Percentiles rank a stretch among this genome's conserved stretches.
Evolutionary conservation across 2,797 vertebrate genomes (phyloP).

Genomic region (Scolopax rusticola): DNA sequence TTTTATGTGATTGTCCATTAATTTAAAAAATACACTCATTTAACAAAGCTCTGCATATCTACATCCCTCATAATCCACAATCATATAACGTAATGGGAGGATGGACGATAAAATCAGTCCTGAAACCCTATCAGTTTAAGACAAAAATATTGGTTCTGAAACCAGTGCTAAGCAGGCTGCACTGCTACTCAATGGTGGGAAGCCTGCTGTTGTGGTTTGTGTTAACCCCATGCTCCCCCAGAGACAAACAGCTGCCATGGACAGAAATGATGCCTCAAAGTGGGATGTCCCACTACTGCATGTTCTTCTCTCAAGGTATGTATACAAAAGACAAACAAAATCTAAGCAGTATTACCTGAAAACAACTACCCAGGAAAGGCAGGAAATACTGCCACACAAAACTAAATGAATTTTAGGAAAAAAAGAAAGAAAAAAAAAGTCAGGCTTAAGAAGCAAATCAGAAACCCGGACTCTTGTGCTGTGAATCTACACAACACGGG

Average conservation of each 20-base stretch:
- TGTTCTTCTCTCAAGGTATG: not conserved
- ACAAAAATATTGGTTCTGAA: slow-evolving; percentile 37
- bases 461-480: not conserved
- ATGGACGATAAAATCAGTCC: not conserved
- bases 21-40: not conserved
- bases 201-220: too few relatives aligned
- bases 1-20: not conserved
- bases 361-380: not conserved
- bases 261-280: not conserved
- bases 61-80: not conserved
- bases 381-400: not conserved
- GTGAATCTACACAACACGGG: not conserved
- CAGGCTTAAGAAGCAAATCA: not conserved
- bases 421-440: not conserved
- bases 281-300: not conserved
- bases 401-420: not conserved
- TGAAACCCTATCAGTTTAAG: slow-evolving; percentile 47
- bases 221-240: not conserved
- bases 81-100: not conserved
- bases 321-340: not conserved
- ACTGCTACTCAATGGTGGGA: not conserved
- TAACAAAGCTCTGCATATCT: not conserved
- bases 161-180: not conserved
- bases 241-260: not conserved
- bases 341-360: not conserved